Evolutionary conservation across 2,888 invertebrate genomes (phyloP), one percentile per base, ranked within the genome.

Genomic region (Zele albiditarsus): DNA sequence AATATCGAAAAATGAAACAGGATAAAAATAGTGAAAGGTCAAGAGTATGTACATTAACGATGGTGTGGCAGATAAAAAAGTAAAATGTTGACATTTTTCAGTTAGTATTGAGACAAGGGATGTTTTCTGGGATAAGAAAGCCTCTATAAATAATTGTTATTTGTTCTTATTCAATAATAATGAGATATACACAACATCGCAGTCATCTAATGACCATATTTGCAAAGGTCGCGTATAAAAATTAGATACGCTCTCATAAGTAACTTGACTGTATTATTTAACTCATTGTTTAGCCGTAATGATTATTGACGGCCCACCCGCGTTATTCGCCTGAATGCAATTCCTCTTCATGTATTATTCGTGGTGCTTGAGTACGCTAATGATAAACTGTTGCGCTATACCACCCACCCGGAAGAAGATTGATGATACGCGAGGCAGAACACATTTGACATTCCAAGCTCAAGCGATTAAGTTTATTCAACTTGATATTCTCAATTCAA

Each of bases 221-320:
- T 53, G 20, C n/a, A 53, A 53, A 53, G 20, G 53, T 33, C 31
- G 20, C 4, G 63, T 20, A 46, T 27, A 25, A 73, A 76, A 73
- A 65, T 76, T 28, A 23, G 71, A 72, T 75, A 71, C 68, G 72
- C 75, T 78, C 74, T 71, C 73, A 74, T 71, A 74, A 76, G 57
- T 71, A 71, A 72, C 71, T 46, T 74, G 71, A 76, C 62, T 58
- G 67, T 49, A 58, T 38, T 33, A 31, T 63, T 33, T 63, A 8
- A n/a, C n/a, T 63, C 33, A 33, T 63, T 63, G 33, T 63, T 33
- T 33, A 20, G 16, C 10, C 20, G 10, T 33, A 63, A 63, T 33
- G 20, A 63, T 63, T 23, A 33, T 23, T 60, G n/a, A 31, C 31
- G 33, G 20, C 63, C 20, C 20, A 63, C 53, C 53, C 53, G 33